Base-by-base conservation (phyloP, 2,113 vertebrate genomes). In the Nerophis lumbriciformis region DNA sequence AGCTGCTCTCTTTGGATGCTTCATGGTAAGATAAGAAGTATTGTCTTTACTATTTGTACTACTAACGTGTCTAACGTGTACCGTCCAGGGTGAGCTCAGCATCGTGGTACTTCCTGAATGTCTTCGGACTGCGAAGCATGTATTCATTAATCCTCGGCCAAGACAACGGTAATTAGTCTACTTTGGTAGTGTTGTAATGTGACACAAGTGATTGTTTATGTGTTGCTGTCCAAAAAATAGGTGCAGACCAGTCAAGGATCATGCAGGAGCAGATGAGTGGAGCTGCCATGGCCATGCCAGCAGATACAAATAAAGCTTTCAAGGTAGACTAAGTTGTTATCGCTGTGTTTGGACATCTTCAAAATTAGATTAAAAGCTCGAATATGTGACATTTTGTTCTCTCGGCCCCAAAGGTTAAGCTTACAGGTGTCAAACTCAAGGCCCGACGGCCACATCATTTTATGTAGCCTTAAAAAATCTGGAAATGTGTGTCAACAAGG, bases 261-360 rank as follows among this genome's bases (percentile, higher is more conserved):
- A 99, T 99, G 97, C 97, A 99, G 78, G 97, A 99, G 68, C 97
- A 99, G 87, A 98, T 98, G 94, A 98, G 96, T 0, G 97, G 96
- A 10, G 97, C 96, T 35, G 97, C 97, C 58, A 95, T 98, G 95
- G 96, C 96, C 71, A 98, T 99, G 95, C 96, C 97, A 16, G 95
- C 97, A 47, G 97, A 99, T 53, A 97, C 97, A 63, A 99, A 98
- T 88, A 99, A 99, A 88, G 96, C 97, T 44, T 99, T 99, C 78
- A 99, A 99, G 94, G 97, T 99, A 91, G 51, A 5, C 1, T 10
- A 11, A 6, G 8, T 39, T 55, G 4, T 39, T 37, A 51, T 35
- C 11, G 7, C n/a, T 21, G 39, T 28, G 28, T 28, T 28, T 28
- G 28, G 28, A 28, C 28, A 28, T 28, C 28, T 28, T 28, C 28